phyloP scores from a whole-genome alignment of 2,797 vertebrate species.

The Eulemur coronatus region DNA sequence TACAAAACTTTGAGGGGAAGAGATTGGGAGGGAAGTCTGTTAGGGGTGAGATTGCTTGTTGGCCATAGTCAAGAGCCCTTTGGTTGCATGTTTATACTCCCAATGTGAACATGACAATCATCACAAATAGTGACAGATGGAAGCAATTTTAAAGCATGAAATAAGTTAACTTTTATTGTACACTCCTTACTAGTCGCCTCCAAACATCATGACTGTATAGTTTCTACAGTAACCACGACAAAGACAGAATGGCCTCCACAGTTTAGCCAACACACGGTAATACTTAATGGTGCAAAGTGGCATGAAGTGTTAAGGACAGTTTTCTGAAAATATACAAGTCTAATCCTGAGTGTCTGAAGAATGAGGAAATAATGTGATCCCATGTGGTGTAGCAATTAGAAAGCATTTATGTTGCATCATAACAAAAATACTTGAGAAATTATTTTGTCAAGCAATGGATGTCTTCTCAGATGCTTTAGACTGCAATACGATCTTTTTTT shows the following conservation, averaged over 20 bases:
- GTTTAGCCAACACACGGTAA: not conserved
- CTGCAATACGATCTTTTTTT: not conserved
- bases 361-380: not conserved
- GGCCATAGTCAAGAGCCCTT: not conserved
- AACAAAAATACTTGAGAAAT: not conserved
- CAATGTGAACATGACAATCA: not conserved
- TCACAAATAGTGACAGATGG: conserved; percentile 41
- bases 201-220: not conserved
- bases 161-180: conserved; percentile 16
- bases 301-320: not conserved
- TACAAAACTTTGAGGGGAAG: not conserved
- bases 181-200: not conserved
- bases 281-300: not conserved
- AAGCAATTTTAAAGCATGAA: conserved; percentile 41
- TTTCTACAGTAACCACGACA: conserved; percentile 53
- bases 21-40: not conserved
- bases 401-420: not conserved
- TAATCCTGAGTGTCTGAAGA: not conserved
- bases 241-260: not conserved
- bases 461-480: conserved; percentile 5
- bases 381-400: not conserved
- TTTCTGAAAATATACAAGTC: conserved; percentile 20
- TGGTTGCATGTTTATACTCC: conserved; percentile 12
- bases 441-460: not conserved
- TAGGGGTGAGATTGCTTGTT: not conserved